A percentile compares a stretch with the other conserved stretches of the same genome.
These are phyloP conservation scores for Cygnus olor DNA, from an alignment of 2,797 vertebrate genomes.

Conservation along the genomic window DNA sequence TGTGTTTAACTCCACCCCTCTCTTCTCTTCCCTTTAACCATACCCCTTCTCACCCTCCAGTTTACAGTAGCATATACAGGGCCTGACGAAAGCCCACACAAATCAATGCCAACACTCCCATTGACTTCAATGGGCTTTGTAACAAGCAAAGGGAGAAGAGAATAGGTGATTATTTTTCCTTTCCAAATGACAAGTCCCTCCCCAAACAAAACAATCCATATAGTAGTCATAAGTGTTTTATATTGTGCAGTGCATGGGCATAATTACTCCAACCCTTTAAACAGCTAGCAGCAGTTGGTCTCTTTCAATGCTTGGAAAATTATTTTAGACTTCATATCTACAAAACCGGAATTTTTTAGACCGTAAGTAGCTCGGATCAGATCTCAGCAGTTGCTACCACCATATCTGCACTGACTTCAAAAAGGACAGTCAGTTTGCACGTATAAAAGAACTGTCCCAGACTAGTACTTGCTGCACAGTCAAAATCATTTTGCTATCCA, in stretches of 20 bases:
- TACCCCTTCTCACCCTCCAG: neutral
- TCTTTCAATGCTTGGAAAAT: slow-evolving; percentile 31
- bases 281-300: slow-evolving; percentile 21
- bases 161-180: slow-evolving; percentile 40
- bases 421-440: neutral
- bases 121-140: slow-evolving; percentile 21
- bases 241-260: slow-evolving; percentile 11
- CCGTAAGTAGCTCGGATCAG: neutral
- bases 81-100: neutral
- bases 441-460: neutral
- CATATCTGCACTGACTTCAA: neutral
- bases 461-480: neutral
- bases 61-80: neutral
- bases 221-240: slow-evolving; percentile 4
- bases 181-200: neutral
- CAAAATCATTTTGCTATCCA: neutral
- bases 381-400: neutral
- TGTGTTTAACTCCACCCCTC: neutral
- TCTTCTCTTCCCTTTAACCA: neutral
- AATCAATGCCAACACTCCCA: slow-evolving; percentile 27
- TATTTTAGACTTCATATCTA: slow-evolving; percentile 26
- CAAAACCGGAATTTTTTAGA: neutral
- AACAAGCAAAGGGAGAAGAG: neutral
- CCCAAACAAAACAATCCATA: slow-evolving; percentile 1
- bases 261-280: slow-evolving; percentile 37